These are phyloP conservation scores for Chromoteleia sp. DNA, from an alignment of 2,888 invertebrate genomes.

Conservation along the genomic window DNA sequence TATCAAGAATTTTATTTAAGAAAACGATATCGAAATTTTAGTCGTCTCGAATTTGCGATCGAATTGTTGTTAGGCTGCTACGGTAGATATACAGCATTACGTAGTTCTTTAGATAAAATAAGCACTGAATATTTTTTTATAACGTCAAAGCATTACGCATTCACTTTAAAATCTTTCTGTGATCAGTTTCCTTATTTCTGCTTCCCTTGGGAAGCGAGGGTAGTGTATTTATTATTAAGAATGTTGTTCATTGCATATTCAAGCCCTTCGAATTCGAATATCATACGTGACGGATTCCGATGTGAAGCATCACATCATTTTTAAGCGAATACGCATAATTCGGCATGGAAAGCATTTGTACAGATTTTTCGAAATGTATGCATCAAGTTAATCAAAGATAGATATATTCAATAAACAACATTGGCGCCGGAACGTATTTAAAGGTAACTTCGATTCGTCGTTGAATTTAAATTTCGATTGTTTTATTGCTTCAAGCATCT, in stretches of 20 bases:
- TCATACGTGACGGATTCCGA: conserved; percentile 25
- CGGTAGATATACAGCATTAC: conserved; percentile 10
- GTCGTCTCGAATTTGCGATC: conserved; percentile 28
- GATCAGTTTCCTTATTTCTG: conserved; percentile 47
- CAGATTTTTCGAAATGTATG: conserved; percentile 33
- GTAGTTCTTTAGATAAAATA: conserved; percentile 35
- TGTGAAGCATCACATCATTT: conserved; percentile 11
- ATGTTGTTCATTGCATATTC: conserved; percentile 61
- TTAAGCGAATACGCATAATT: neutral
- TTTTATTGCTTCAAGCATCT: conserved; percentile 1
- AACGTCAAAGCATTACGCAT: conserved; percentile 47
- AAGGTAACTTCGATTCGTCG: conserved; percentile 2
- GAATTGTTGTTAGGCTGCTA: conserved; percentile 11
- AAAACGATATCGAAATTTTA: neutral
- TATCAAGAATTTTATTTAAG: conserved; percentile 1
- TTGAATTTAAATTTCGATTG: neutral
- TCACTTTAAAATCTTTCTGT: conserved; percentile 46
- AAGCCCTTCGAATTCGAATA: conserved; percentile 40
- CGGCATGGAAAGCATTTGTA: conserved; percentile 25
- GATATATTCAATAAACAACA: conserved; percentile 40
- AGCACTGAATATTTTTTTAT: conserved; percentile 55
- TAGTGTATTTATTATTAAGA: conserved; percentile 52
- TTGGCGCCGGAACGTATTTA: conserved; percentile 11
- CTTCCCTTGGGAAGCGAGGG: conserved; percentile 13
- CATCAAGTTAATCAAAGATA: conserved; percentile 27